Evolutionary conservation across 2,113 vertebrate genomes (phyloP).

Genomic region (Tangachromis dhanisi): DNA sequence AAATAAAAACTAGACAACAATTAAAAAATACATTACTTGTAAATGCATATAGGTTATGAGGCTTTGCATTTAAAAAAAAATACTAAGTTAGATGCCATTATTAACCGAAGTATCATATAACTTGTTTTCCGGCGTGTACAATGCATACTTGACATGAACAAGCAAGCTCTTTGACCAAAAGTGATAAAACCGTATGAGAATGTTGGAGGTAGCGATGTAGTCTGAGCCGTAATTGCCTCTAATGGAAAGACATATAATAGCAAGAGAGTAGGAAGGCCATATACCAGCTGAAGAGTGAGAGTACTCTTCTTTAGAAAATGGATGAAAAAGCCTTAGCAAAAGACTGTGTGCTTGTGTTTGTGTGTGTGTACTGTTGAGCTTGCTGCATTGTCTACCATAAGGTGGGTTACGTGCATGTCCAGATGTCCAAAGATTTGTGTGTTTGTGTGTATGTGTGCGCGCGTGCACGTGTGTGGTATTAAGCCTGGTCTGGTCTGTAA

Average conservation of each 20-base stretch:
- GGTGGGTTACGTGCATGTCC: conserved; percentile 30
- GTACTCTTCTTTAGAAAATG: conserved; percentile 56
- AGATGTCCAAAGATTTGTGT: conserved; percentile 18
- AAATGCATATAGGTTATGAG: neutral
- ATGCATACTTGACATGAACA: conserved; percentile 47
- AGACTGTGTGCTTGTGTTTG: neutral
- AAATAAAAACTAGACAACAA: neutral
- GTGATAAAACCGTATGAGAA: conserved; percentile 44
- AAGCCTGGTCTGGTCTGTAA: conserved; percentile 16
- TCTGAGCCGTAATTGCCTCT: conserved; percentile 58
- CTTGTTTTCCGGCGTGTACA: conserved; percentile 35
- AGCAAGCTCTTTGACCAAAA: conserved; percentile 45
- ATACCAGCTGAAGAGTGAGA: conserved; percentile 50
- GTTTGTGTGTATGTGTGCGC: neutral
- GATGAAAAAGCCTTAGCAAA: conserved; percentile 32
- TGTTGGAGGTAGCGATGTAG: conserved; percentile 24
- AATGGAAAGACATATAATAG: conserved; percentile 65
- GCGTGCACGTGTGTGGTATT: neutral
- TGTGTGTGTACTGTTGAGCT: neutral
- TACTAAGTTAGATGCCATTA: neutral
- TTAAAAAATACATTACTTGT: neutral
- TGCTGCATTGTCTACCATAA: neutral
- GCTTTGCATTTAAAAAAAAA: neutral
- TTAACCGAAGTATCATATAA: conserved; percentile 26
- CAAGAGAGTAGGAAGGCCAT: conserved; percentile 56